Base-by-base conservation (phyloP, 2,888 invertebrate species). In the Dioctria rufipes region DNA sequence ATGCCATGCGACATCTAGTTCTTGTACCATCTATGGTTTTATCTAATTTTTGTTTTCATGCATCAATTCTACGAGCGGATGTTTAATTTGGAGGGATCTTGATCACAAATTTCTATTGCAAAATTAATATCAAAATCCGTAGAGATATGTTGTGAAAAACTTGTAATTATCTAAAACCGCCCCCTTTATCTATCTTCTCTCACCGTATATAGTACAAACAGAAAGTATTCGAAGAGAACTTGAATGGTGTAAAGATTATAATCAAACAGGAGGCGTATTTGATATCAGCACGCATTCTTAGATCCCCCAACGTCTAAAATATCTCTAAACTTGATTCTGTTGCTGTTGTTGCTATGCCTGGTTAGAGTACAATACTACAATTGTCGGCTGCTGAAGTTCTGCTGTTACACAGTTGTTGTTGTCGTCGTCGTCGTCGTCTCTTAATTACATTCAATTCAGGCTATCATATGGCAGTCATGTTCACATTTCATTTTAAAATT, bases 401-500 rank as follows among this genome's bases (percentile, higher is more conserved):
- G 49, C 51, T 54, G 69, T 69, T 69, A 69, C 69, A 69, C 69
- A 49, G 51, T 69, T 25, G 25, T 25, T 25, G 25, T 25, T 25
- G 25, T 25, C 25, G 25, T 25, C 25, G 25, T 25, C 25, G 25
- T 25, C 25, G 25, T 25, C 69, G 69, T 69, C 69, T 69, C 69
- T 69, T 69, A 69, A 69, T 51, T 69, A 69, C 69, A 69, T 69
- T 69, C 69, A 51, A 69, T 69, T 69, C 69, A 69, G 69, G 51
- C 69, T 54, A 69, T 69, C 69, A 54, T 51, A 69, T 69, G 69
- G 51, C 69, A 39, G 49, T n/a, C 69, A 51, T 69, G 69, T 69
- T 69, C 69, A 69, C 69, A 51, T 69, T 69, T 69, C 69, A 69
- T 37, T 69, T 69, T 69, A 69, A 69, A 69, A 69, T 69, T 69